Conservation (phyloP, 1,140 invertebrate species). For the Lanistes nyassanus region DNA sequence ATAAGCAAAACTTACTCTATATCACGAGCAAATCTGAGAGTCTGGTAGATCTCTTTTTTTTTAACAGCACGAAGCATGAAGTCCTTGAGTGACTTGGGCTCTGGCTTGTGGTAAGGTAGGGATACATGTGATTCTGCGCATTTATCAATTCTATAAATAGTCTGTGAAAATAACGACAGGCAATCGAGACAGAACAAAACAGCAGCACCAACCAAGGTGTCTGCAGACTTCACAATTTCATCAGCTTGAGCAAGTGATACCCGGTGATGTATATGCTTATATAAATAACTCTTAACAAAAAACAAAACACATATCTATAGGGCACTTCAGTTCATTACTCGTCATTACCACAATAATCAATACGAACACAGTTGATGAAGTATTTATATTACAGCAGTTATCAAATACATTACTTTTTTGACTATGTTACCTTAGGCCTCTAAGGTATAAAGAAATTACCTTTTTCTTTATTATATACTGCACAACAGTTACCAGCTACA, state of each 20-base stretch:
- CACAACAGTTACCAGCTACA: background rate
- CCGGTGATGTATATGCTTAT: background rate
- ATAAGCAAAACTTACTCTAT: slow-evolving; percentile 44
- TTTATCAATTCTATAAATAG: slow-evolving; percentile 16
- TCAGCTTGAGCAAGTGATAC: background rate
- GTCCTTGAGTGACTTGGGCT: slow-evolving; percentile 77
- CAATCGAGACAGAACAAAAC: background rate
- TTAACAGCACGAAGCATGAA: slow-evolving; percentile 71
- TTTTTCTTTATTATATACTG: background rate
- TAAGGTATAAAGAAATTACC: background rate
- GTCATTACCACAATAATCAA: too few species aligned
- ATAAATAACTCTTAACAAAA: background rate
- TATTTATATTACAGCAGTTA: too few species aligned
- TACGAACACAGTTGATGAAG: too few species aligned
- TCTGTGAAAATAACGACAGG: background rate
- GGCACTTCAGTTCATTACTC: too few species aligned
- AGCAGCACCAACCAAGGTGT: background rate
- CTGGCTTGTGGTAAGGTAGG: slow-evolving; percentile 83
- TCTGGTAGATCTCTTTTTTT: slow-evolving; percentile 50
- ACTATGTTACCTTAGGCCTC: too few species aligned
- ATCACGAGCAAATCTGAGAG: slow-evolving; percentile 40
- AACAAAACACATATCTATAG: too few species aligned
- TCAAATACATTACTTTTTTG: too few species aligned
- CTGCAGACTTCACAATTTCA: background rate
- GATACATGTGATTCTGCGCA: slow-evolving; percentile 73